phyloP scores from a whole-genome alignment of 2,888 invertebrate genomes.

The Pasiphila rectangulata region DNA sequence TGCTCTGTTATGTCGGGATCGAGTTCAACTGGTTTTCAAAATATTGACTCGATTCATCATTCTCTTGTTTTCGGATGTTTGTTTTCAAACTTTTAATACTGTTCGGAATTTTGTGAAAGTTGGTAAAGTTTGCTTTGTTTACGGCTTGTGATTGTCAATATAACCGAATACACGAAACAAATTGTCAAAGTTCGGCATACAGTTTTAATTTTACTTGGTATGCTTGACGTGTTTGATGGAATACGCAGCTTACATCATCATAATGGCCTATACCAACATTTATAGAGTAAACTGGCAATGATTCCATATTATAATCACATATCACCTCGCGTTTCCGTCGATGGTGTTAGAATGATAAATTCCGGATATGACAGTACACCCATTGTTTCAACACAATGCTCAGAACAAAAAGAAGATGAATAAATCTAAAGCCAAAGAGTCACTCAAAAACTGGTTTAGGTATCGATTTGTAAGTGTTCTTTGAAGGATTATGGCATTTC shows the following conservation, averaged over 20 bases:
- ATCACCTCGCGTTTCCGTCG: constrained; percentile 72
- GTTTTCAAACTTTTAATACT: constrained; percentile 30
- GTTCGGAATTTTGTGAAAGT: constrained; percentile 23
- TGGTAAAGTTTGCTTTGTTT: constrained; percentile 21
- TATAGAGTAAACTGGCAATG: constrained; percentile 68
- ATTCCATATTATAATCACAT: constrained; percentile 76
- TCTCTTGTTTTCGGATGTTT: constrained; percentile 26
- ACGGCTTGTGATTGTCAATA: constrained; percentile 18
- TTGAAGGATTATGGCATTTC: too few species aligned
- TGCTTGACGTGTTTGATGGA: constrained; percentile 37
- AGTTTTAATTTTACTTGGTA: constrained; percentile 31
- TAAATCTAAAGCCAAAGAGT: constrained; percentile 51
- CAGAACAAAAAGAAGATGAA: constrained; percentile 73
- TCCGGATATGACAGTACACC: constrained; percentile 73
- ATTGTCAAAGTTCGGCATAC: constrained; percentile 20
- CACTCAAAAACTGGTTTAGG: constrained; percentile 59
- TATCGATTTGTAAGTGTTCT: constrained; percentile 36
- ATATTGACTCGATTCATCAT: constrained; percentile 53
- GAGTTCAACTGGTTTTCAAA: constrained; percentile 50
- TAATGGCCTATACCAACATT: constrained; percentile 60
- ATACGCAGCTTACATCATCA: constrained; percentile 59
- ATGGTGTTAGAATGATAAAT: constrained; percentile 78
- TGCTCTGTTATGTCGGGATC: constrained; percentile 64
- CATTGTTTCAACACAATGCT: constrained; percentile 77
- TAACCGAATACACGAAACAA: constrained; percentile 17